A percentile compares a stretch with the other conserved stretches of the same genome.
Evolutionary conservation across 2,113 vertebrate genomes (phyloP).

Genomic region (Plestiodon gilberti): DNA sequence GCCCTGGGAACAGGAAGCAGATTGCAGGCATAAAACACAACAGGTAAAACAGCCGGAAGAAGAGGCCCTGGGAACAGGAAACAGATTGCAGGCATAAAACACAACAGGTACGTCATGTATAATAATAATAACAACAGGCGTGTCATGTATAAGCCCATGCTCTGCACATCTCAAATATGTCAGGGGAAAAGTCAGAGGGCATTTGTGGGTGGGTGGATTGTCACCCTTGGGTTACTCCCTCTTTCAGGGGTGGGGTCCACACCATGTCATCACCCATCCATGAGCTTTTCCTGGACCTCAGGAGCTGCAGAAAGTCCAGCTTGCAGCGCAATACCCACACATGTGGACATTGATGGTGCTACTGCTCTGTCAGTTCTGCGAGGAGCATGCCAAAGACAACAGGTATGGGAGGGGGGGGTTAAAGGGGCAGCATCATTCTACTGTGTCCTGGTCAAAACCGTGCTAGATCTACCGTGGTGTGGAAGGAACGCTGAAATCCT

Average conservation of each 20-base stretch:
- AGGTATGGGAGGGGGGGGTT: neutral
- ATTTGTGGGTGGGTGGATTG: neutral
- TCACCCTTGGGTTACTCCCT: neutral
- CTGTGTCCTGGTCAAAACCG: neutral
- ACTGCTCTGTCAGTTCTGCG: no score
- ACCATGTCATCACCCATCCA: no score
- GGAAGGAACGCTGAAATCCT: no score
- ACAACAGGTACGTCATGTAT: neutral
- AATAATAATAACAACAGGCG: no score
- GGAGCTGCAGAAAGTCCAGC: no score
- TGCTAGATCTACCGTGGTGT: no score
- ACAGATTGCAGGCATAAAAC: neutral
- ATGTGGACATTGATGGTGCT: no score
- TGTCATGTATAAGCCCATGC: neutral
- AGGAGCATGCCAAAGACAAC: neutral
- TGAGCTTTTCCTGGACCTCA: no score
- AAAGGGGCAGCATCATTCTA: neutral
- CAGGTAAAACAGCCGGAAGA: slow-evolving; percentile 82
- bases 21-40: no score
- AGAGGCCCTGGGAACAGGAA: slow-evolving; percentile 70
- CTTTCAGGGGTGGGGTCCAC: no score
- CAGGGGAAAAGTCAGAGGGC: neutral
- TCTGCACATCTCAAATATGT: no score
- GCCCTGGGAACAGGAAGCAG: slow-evolving; percentile 63
- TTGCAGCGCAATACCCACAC: no score